Base-by-base conservation (phyloP, 1,140 invertebrate genomes). In the Lepidurus arcticus region DNA sequence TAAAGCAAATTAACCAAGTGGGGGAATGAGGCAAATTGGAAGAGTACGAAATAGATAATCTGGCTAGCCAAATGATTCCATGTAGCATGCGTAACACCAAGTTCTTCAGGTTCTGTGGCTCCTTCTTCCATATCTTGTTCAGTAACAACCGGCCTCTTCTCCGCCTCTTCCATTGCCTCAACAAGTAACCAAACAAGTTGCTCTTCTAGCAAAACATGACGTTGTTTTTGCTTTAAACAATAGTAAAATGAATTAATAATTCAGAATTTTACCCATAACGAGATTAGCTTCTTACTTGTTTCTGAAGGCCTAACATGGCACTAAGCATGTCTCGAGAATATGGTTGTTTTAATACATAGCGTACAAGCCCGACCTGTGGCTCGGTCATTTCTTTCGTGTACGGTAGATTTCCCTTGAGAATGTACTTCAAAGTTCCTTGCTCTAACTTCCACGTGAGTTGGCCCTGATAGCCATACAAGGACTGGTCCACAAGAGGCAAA, bases 321-420 rank as follows among this genome's bases (percentile, higher is more conserved):
- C 93, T 97, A 77, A 98, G 94, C 93, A 98, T 97, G 82, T 98
- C 97, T 80, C 94, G 89, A 1, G 95, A 97, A 85, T 98, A 98
- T 0, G 95, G 95, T 84, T 98, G 96, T 82, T 96, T 93, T 9
- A 99, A 85, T 16, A 98, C 94, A 85, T 98, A 97, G 80, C 93
- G 87, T 1, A 98, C 85, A 34, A 98, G 85, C 42, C 90, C 89
- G 7, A 93, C 95, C 86, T 98, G 96, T 8, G 96, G 94, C 83
- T 95, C 91, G 7, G 94, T 83, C n/a, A 98, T 83, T 82, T 96
- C 93, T 80, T 92, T 91, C 80, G 95, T 92, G 83, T 97, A 98
- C 3, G 97, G 96, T 74, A 98, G 85, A 83, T 92, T 94, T 26
- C 95, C 96, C 88, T 94, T 97, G 0, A 98, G 85, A 7, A 90